phyloP scores from a whole-genome alignment of 2,888 invertebrate genomes.

The Drosophila basisetae region DNA sequence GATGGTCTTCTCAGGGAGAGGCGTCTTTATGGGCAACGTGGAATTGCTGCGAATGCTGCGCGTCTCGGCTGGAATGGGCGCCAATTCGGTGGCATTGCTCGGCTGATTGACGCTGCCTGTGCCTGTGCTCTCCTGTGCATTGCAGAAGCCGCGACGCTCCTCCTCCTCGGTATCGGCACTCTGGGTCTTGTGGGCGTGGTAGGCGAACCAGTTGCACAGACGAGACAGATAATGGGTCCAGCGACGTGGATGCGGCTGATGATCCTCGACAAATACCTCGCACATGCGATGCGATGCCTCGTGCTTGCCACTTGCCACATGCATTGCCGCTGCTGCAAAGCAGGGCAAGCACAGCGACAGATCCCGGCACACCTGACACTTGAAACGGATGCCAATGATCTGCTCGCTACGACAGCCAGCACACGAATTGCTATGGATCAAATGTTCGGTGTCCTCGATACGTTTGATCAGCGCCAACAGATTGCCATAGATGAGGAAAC shows the following conservation, averaged over 20 bases:
- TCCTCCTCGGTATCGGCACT: constrained; percentile 62
- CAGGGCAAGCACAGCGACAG: constrained; percentile 84
- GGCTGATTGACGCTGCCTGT: constrained; percentile 26
- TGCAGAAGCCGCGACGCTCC: constrained; percentile 80
- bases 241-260: constrained; percentile 74
- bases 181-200: constrained; percentile 43
- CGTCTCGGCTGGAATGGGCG: constrained; percentile 66
- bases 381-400: constrained; percentile 84
- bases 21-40: constrained; percentile 32
- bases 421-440: constrained; percentile 83
- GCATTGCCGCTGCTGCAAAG: constrained; percentile 79
- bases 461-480: constrained; percentile 83
- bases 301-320: constrained; percentile 74
- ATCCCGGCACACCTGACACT: constrained; percentile 83
- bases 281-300: constrained; percentile 82
- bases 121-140: constrained; percentile 66
- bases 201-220: constrained; percentile 76
- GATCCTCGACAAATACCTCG: constrained; percentile 84
- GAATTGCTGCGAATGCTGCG: constrained; percentile 57
- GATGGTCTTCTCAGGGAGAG: constrained; percentile 6
- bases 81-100: constrained; percentile 45
- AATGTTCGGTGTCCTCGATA: constrained; percentile 83
- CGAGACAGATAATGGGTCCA: constrained; percentile 79
- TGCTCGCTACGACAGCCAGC: constrained; percentile 80
- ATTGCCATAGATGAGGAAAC: constrained; percentile 84